Evolutionary conservation across 2,888 invertebrate species (phyloP).

Genomic region (Cryptocheilus praepositus): DNA sequence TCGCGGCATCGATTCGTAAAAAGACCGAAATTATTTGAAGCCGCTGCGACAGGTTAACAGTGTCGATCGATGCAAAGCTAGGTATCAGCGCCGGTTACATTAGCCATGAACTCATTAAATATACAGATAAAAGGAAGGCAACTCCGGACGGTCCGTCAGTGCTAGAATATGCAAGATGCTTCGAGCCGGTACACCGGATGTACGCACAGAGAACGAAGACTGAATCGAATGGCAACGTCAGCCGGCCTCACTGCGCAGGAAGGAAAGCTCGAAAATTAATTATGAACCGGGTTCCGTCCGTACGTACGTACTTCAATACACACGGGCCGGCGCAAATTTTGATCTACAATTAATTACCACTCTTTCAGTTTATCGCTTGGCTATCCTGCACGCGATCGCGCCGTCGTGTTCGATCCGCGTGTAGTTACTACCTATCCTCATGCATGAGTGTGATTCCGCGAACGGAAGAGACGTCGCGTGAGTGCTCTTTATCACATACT

Average conservation of each 20-base stretch:
- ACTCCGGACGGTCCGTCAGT: slow-evolving; percentile 51
- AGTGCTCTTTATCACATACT: too few species aligned
- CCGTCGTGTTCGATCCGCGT: background rate
- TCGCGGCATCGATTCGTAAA: slow-evolving; percentile 9
- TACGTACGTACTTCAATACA: slow-evolving; percentile 27
- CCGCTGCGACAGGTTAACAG: slow-evolving; percentile 14
- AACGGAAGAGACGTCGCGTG: too few species aligned
- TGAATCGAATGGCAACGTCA: slow-evolving; percentile 48
- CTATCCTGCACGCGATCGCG: slow-evolving; percentile 3
- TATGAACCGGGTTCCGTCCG: slow-evolving; percentile 32
- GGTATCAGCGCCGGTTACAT: slow-evolving; percentile 50
- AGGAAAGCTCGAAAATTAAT: slow-evolving; percentile 53
- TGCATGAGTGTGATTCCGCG: too few species aligned
- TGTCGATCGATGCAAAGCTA: background rate
- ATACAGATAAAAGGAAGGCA: slow-evolving; percentile 59
- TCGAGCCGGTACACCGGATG: slow-evolving; percentile 34
- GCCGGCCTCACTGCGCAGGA: slow-evolving; percentile 30
- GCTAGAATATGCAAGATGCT: slow-evolving; percentile 60
- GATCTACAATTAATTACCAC: slow-evolving; percentile 27
- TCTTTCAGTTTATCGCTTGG: slow-evolving; percentile 19
- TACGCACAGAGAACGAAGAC: slow-evolving; percentile 16
- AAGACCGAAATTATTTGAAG: slow-evolving; percentile 19
- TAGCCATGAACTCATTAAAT: slow-evolving; percentile 59
- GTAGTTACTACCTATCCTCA: too few species aligned
- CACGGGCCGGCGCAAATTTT: slow-evolving; percentile 16